Conservation (phyloP, 2,888 invertebrate genomes). For the Caenorhabditis sp. region DNA sequence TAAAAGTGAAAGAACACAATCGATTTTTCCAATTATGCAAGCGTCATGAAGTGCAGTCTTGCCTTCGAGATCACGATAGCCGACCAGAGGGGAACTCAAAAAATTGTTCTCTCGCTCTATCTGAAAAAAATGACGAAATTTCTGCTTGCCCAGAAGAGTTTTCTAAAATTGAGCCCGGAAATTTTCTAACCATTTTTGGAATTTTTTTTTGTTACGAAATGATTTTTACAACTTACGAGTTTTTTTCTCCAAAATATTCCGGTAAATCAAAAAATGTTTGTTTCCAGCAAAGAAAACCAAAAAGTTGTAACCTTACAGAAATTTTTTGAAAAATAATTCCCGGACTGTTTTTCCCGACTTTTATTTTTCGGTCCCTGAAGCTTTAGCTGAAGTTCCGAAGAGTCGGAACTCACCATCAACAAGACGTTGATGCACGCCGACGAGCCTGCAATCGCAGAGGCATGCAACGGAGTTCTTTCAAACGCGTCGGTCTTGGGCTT, state of each 20-base stretch:
- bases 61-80: slow-evolving; percentile 44
- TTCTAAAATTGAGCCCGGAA: too few species aligned
- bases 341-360: too few species aligned
- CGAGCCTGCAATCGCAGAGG: slow-evolving; percentile 63
- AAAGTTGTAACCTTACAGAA: too few species aligned
- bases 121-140: slow-evolving; percentile 18
- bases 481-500: slow-evolving; percentile 46
- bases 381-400: too few species aligned
- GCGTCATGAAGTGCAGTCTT: slow-evolving; percentile 57
- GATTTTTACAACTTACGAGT: too few species aligned
- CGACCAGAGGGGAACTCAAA: slow-evolving; percentile 41
- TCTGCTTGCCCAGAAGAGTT: too few species aligned
- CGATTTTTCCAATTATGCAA: slow-evolving; percentile 34
- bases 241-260: too few species aligned
- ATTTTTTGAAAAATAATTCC: background rate
- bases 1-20: slow-evolving; percentile 44
- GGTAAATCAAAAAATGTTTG: too few species aligned
- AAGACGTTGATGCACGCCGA: slow-evolving; percentile 60
- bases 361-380: too few species aligned
- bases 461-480: slow-evolving; percentile 63
- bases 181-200: too few species aligned
- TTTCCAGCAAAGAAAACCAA: too few species aligned
- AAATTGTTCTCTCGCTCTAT: slow-evolving; percentile 53
- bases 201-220: too few species aligned
- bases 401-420: slow-evolving; percentile 42